phyloP scores from a whole-genome alignment of 2,797 vertebrate genomes.

The Pangasius djambal region DNA sequence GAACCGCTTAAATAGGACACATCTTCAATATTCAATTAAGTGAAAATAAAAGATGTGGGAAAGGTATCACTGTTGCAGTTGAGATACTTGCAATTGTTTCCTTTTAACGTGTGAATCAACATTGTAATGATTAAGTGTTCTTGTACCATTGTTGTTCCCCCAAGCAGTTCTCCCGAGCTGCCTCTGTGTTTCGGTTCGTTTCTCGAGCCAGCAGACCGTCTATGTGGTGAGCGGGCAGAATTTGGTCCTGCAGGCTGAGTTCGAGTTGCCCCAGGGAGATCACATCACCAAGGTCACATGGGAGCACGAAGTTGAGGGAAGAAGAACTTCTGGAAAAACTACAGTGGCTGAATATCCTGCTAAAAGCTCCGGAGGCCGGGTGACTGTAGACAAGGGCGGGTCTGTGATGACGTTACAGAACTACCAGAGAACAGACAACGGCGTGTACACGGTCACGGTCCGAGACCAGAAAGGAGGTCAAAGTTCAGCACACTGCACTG shows the following conservation, averaged over 20 bases:
- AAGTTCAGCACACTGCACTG: slow-evolving; percentile 60
- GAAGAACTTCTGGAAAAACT: slow-evolving; percentile 31
- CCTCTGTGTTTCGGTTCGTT: slow-evolving; percentile 65
- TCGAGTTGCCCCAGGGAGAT: slow-evolving; percentile 59
- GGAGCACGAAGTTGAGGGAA: slow-evolving; percentile 62
- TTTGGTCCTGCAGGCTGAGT: slow-evolving; percentile 68
- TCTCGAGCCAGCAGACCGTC: slow-evolving; percentile 64
- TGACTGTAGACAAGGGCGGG: slow-evolving; percentile 59
- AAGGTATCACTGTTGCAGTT: neutral
- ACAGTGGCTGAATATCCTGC: slow-evolving; percentile 68
- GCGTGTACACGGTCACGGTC: slow-evolving; percentile 70
- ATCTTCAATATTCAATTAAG: neutral
- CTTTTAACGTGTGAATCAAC: neutral
- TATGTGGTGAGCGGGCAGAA: slow-evolving; percentile 61
- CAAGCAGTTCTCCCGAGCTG: slow-evolving; percentile 61
- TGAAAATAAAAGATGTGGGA: neutral
- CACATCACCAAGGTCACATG: slow-evolving; percentile 66
- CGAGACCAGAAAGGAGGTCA: slow-evolving; percentile 59
- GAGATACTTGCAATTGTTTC: neutral
- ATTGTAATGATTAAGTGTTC: neutral
- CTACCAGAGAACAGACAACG: slow-evolving; percentile 63
- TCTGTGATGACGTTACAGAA: slow-evolving; percentile 61
- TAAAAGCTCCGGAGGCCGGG: slow-evolving; percentile 38
- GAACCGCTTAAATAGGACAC: neutral
- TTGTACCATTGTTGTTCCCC: neutral